phyloP scores from a whole-genome alignment of 2,888 invertebrate species.

The Tromatobia lineatoria region DNA sequence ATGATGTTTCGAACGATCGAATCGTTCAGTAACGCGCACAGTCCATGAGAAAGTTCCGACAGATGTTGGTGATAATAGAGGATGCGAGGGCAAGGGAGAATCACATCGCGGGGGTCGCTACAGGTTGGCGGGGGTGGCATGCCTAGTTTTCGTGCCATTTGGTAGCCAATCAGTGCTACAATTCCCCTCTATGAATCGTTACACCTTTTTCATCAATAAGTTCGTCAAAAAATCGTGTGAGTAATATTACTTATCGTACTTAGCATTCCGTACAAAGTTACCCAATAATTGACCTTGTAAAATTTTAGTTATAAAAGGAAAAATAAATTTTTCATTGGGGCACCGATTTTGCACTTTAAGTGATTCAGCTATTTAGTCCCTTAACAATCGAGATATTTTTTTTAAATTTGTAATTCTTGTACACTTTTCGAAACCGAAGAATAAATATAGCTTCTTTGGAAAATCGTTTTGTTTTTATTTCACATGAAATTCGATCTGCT shows the following conservation, averaged over 20 bases:
- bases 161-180: slow-evolving; percentile 73
- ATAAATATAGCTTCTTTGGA: too few relatives aligned
- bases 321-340: too few relatives aligned
- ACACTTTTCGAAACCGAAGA: too few relatives aligned
- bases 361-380: too few relatives aligned
- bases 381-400: too few relatives aligned
- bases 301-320: too few relatives aligned
- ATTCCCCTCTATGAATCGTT: slow-evolving; percentile 30
- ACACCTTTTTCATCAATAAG: neutral
- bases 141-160: slow-evolving; percentile 71
- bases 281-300: too few relatives aligned
- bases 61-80: slow-evolving; percentile 79
- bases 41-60: slow-evolving; percentile 83
- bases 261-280: neutral
- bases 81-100: slow-evolving; percentile 72
- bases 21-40: slow-evolving; percentile 68
- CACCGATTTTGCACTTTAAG: too few relatives aligned
- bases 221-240: neutral
- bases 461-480: too few relatives aligned
- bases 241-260: neutral
- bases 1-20: slow-evolving; percentile 74
- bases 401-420: too few relatives aligned
- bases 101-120: slow-evolving; percentile 75
- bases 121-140: slow-evolving; percentile 79
- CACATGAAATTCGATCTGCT: too few relatives aligned